A percentile compares a stretch with the other conserved stretches of the same genome.
phyloP scores from a whole-genome alignment of 2,888 invertebrate species.

The Cryptocephalus moraei region DNA sequence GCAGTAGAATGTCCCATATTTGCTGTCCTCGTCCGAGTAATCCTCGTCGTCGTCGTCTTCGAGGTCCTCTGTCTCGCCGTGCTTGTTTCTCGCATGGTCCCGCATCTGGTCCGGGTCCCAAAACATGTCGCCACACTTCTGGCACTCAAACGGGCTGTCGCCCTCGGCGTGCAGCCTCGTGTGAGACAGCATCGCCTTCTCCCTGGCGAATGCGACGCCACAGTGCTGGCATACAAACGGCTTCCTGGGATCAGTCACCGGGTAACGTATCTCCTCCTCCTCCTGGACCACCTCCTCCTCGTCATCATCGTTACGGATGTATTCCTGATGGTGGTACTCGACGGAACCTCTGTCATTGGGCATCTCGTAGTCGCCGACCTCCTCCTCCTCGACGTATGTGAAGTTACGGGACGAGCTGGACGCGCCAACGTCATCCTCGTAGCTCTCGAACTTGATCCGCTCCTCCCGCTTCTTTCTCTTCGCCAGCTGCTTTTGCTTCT shows the following conservation, averaged over 20 bases:
- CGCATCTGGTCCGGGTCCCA: slow-evolving; percentile 54
- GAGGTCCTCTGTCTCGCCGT: slow-evolving; percentile 36
- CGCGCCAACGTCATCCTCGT: slow-evolving; percentile 17
- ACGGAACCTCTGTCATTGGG: background rate
- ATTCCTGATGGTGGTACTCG: slow-evolving; percentile 5
- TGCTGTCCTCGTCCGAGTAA: slow-evolving; percentile 44
- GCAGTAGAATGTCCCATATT: slow-evolving; percentile 51
- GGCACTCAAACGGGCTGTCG: slow-evolving; percentile 71
- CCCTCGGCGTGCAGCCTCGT: slow-evolving; percentile 37
- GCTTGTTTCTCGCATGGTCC: slow-evolving; percentile 52
- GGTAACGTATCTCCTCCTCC: slow-evolving; percentile 37
- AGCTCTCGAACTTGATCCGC: slow-evolving; percentile 18
- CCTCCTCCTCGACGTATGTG: slow-evolving; percentile 38
- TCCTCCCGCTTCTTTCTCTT: slow-evolving; percentile 24
- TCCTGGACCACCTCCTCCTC: slow-evolving; percentile 4
- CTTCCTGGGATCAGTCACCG: slow-evolving; percentile 57
- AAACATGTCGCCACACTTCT: slow-evolving; percentile 68
- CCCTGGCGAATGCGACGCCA: slow-evolving; percentile 65
- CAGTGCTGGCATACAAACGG: slow-evolving; percentile 74
- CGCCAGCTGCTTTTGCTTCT: slow-evolving; percentile 20
- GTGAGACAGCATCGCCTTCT: slow-evolving; percentile 72
- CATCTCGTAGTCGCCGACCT: background rate
- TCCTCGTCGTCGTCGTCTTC: slow-evolving; percentile 42
- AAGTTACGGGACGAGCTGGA: slow-evolving; percentile 33
- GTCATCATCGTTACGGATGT: slow-evolving; percentile 5